Evolutionary conservation across 1,140 invertebrate genomes (phyloP), one percentile per base, ranked within the genome.

Genomic region (Polypedilum vanderplanki): DNA sequence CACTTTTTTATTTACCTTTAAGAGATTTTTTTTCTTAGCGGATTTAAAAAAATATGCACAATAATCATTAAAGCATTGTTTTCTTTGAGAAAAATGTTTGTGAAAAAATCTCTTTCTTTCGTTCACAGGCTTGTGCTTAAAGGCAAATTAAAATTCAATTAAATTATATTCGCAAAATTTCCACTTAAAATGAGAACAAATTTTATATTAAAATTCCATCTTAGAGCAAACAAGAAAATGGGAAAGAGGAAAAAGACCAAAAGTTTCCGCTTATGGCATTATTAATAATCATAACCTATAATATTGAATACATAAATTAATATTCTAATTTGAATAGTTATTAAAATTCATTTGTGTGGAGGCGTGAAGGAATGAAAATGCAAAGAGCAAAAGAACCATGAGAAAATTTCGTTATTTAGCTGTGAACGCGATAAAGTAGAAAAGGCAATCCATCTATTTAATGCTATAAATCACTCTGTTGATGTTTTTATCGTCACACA

Each of bases 241-340:
- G n/a, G 12, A 57, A 57, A 46, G 15, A 57, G 46, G 3, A 3
- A 15, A 57, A 57, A 57, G n/a, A n/a, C 46, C 46, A 15, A 57
- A 57, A 57, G 46, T 57, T 15, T 57, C 46, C 46, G 46, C 12
- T 57, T 57, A 57, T 57, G n/a, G 12, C n/a, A n/a, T 33, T n/a
- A 57, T 57, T 57, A 57, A 57, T 57, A 57, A 57, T 57, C 46
- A 57, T 57, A 57, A n/a, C 46, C 46, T 15, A n/a, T 12, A 57
- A n/a, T 57, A 57, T 57, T 57, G 46, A 57, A 57, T 57, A 57
- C 46, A 57, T 57, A 57, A 57, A 57, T n/a, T 57, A 57, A 57
- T 57, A n/a, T 57, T 57, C 46, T n/a, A 1, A 57, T 57, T 57
- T n/a, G 46, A 57, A 57, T 57, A n/a, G n/a, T 57, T 57, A 57